A percentile compares a stretch with the other conserved stretches of the same genome.
Conservation (phyloP, 2,113 vertebrate genomes). For the Crypturellus undulatus region DNA sequence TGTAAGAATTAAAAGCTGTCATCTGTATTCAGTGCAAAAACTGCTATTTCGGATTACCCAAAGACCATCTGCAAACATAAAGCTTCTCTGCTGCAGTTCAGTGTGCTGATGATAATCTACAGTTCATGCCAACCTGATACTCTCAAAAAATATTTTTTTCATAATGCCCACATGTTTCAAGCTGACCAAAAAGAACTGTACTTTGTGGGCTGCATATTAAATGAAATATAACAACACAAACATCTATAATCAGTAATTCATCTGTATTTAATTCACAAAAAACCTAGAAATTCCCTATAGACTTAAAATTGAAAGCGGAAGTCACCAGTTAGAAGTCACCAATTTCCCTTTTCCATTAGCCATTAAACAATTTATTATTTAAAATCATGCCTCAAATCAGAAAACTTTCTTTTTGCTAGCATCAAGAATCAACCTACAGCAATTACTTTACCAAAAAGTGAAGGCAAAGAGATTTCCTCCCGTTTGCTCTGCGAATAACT, state of each 20-base stretch:
- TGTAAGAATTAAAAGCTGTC: background rate
- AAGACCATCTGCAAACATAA: background rate
- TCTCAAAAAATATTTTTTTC: background rate
- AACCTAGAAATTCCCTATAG: background rate
- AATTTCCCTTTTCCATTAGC: background rate
- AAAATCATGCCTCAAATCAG: background rate
- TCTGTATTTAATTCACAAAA: background rate
- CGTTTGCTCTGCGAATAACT: fast-evolving
- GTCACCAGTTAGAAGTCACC: background rate
- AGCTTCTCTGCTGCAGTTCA: background rate
- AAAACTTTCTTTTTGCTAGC: background rate
- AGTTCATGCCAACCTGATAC: background rate
- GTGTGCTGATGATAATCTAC: background rate
- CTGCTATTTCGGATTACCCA: background rate
- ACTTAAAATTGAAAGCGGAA: background rate
- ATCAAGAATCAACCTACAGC: background rate
- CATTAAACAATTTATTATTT: background rate
- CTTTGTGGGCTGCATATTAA: background rate
- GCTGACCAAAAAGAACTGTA: background rate
- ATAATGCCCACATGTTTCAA: background rate
- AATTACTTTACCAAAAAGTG: background rate
- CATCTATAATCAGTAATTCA: background rate
- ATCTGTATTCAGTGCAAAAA: background rate
- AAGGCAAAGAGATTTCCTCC: background rate
- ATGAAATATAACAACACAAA: background rate